A percentile compares a stretch with the other conserved stretches of the same genome.
Conservation (phyloP, 1,140 invertebrate species). For the Dreissena rostriformis region DNA sequence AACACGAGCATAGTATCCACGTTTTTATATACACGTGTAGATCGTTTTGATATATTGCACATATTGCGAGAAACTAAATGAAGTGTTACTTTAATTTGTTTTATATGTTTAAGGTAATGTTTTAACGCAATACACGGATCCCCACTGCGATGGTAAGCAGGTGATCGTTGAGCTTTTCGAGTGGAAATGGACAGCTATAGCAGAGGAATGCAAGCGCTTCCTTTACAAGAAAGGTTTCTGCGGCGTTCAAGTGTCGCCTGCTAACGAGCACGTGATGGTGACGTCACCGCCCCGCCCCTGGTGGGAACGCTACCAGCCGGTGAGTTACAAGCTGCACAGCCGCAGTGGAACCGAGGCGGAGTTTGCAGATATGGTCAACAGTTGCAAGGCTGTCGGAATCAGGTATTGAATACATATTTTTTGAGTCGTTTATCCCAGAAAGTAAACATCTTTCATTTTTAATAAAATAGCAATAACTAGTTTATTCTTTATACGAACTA, state of each 20-base stretch:
- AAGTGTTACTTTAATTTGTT: no score
- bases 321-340: constrained; percentile 89
- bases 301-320: constrained; percentile 92
- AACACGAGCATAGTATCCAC: no score
- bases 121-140: constrained; percentile 55
- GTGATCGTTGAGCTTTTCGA: constrained; percentile 75
- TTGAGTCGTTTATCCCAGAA: neutral
- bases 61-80: no score
- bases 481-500: no score
- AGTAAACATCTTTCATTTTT: neutral
- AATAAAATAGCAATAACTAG: neutral
- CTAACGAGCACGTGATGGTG: constrained; percentile 67
- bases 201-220: constrained; percentile 90
- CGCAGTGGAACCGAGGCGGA: constrained; percentile 88
- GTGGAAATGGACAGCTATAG: constrained; percentile 83
- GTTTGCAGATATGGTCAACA: constrained; percentile 88
- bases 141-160: constrained; percentile 82
- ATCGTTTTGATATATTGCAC: no score
- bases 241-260: constrained; percentile 69
- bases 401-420: constrained; percentile 77
- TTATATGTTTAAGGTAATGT: no score
- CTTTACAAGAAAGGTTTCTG: constrained; percentile 86
- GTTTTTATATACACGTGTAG: no score
- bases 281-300: constrained; percentile 84
- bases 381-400: constrained; percentile 88